phyloP scores from a whole-genome alignment of 2,797 vertebrate species.

The Aplochiton taeniatus region DNA sequence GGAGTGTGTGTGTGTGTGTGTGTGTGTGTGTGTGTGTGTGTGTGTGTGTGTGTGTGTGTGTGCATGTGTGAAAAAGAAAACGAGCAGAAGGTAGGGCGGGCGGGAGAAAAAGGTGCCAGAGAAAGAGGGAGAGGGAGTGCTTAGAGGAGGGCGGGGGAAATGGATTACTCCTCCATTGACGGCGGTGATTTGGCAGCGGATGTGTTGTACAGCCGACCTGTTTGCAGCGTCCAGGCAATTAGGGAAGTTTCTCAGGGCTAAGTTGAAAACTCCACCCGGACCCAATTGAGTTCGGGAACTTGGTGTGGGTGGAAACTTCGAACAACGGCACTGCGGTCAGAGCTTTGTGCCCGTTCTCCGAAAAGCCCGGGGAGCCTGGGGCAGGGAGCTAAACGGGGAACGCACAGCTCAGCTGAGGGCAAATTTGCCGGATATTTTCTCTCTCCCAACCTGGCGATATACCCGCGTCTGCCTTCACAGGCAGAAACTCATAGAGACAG shows the following conservation, averaged over 20 bases:
- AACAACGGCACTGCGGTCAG: no score
- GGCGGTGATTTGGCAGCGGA: slow-evolving; percentile 40
- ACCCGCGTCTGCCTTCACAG: slow-evolving; percentile 11
- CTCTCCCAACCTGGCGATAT: no score
- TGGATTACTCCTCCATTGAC: slow-evolving; percentile 51
- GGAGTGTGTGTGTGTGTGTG: slow-evolving; percentile 7
- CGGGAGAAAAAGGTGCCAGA: slow-evolving; percentile 27
- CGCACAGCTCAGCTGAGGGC: no score
- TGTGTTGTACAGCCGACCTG: slow-evolving; percentile 46
- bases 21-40: neutral
- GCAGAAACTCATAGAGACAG: slow-evolving; percentile 26
- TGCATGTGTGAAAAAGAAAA: slow-evolving; percentile 7
- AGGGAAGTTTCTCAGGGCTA: slow-evolving; percentile 35
- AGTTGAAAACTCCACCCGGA: slow-evolving; percentile 32
- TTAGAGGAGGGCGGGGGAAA: slow-evolving; percentile 14
- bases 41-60: slow-evolving; percentile 10
- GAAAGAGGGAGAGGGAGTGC: neutral
- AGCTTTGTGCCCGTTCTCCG: no score
- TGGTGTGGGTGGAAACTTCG: no score
- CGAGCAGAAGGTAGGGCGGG: slow-evolving; percentile 4
- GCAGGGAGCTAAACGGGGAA: no score
- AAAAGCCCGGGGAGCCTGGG: no score
- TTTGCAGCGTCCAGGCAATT: slow-evolving; percentile 40
- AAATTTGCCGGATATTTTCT: no score
- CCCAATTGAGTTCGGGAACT: no score